Evolutionary conservation across 2,113 vertebrate genomes (phyloP).

Genomic region (Grallaria varia): DNA sequence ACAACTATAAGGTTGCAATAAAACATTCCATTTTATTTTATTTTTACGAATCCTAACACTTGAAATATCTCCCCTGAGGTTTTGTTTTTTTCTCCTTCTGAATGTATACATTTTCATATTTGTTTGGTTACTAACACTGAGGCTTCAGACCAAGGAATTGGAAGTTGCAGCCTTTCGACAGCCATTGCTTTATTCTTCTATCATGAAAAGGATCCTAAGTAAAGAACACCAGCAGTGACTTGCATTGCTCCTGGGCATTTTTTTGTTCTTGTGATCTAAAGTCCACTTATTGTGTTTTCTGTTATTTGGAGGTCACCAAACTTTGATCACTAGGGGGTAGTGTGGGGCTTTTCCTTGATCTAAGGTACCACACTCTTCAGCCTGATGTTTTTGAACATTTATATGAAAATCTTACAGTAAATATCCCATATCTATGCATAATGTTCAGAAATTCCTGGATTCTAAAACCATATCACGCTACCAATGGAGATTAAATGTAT

Average conservation of each 20-base stretch:
- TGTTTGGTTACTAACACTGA: constrained; percentile 73
- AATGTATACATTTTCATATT: constrained; percentile 71
- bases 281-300: constrained; percentile 83
- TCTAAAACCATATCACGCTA: background rate
- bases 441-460: constrained; percentile 15
- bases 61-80: constrained; percentile 47
- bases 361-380: constrained; percentile 61
- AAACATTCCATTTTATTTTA: constrained; percentile 53
- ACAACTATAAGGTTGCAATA: background rate
- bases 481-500: background rate
- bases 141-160: constrained; percentile 76
- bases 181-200: constrained; percentile 75
- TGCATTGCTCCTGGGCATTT: constrained; percentile 81
- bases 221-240: constrained; percentile 82
- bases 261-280: constrained; percentile 85
- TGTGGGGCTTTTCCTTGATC: constrained; percentile 78
- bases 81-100: constrained; percentile 51
- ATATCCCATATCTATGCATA: background rate
- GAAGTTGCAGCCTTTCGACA: constrained; percentile 75
- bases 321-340: constrained; percentile 81
- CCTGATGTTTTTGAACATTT: constrained; percentile 60
- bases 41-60: constrained; percentile 62
- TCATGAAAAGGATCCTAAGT: constrained; percentile 82
- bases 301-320: constrained; percentile 83
- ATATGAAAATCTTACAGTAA: constrained; percentile 48